These are phyloP conservation scores for Lepetodrilus schrolli DNA, from an alignment of 2,888 invertebrate species.

Conservation along the genomic window DNA sequence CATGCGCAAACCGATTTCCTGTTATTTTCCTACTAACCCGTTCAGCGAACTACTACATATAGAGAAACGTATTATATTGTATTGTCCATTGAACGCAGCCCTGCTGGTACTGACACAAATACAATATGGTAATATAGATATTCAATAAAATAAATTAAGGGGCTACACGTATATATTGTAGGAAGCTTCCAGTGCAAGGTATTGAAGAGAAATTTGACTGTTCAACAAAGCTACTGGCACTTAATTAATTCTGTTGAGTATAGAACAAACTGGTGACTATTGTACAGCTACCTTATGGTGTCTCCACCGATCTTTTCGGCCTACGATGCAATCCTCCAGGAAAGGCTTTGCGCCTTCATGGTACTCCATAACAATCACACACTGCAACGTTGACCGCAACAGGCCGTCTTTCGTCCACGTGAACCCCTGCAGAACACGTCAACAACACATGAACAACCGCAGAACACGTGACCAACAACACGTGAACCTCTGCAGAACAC, in stretches of 20 bases:
- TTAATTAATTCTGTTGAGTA: background rate
- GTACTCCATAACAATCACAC: slow-evolving; percentile 51
- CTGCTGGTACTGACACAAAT: no score
- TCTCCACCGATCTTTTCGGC: slow-evolving; percentile 49
- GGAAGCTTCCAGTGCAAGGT: no score
- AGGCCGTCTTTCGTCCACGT: slow-evolving; percentile 49
- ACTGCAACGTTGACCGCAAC: slow-evolving; percentile 59
- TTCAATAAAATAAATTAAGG: no score
- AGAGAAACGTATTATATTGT: no score
- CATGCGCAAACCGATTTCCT: no score
- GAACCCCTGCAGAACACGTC: slow-evolving; percentile 54
- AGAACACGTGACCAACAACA: no score
- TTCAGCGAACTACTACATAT: no score
- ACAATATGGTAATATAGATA: no score
- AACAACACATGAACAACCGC: background rate
- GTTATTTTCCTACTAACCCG: no score
- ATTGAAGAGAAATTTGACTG: background rate
- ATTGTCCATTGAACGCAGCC: no score
- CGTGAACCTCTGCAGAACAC: slow-evolving; percentile 57
- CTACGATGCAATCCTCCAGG: slow-evolving; percentile 55
- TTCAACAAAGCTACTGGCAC: background rate
- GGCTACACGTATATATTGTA: no score
- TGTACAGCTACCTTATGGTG: slow-evolving; percentile 46
- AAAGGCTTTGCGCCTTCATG: slow-evolving; percentile 40
- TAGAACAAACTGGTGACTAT: background rate